phyloP scores from a whole-genome alignment of 2,797 vertebrate species.

The Argyrosomus regius region DNA sequence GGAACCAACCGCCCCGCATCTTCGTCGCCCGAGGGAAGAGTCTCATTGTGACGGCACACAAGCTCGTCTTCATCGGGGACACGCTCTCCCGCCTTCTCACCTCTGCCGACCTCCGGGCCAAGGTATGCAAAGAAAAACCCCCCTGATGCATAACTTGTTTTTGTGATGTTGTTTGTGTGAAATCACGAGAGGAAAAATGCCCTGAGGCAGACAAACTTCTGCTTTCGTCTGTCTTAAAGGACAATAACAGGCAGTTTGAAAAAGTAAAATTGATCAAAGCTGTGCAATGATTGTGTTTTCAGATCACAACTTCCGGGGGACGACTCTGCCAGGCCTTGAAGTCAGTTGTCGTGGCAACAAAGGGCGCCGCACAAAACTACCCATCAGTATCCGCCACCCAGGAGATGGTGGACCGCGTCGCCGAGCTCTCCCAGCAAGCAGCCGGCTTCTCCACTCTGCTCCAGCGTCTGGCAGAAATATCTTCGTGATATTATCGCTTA shows the following conservation, averaged over 20 bases:
- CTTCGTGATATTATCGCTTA: conserved; percentile 74
- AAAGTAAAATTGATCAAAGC: background rate
- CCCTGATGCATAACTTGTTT: too few species aligned
- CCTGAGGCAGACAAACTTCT: too few species aligned
- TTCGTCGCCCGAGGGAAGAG: conserved; percentile 92
- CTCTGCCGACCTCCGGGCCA: conserved; percentile 88
- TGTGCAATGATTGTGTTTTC: background rate
- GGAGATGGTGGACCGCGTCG: conserved; percentile 91
- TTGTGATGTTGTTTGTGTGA: background rate
- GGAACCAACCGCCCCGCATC: conserved; percentile 90
- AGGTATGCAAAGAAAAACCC: conserved; percentile 65
- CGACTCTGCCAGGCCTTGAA: conserved; percentile 91
- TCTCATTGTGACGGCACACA: conserved; percentile 93
- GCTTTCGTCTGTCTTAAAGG: background rate
- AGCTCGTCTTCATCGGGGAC: conserved; percentile 94
- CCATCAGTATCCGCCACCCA: conserved; percentile 89
- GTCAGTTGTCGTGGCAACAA: conserved; percentile 91
- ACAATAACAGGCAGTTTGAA: background rate
- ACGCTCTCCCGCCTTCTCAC: conserved; percentile 91
- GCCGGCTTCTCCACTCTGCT: conserved; percentile 91
- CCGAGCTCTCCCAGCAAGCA: conserved; percentile 90
- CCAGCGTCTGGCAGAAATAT: conserved; percentile 88
- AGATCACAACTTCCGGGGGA: conserved; percentile 89
- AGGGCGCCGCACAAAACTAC: conserved; percentile 92
- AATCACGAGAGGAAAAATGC: background rate